Evolutionary conservation across 2,888 invertebrate species (phyloP), one percentile per base, ranked within the genome.

Genomic region (Argyresthia albistria): DNA sequence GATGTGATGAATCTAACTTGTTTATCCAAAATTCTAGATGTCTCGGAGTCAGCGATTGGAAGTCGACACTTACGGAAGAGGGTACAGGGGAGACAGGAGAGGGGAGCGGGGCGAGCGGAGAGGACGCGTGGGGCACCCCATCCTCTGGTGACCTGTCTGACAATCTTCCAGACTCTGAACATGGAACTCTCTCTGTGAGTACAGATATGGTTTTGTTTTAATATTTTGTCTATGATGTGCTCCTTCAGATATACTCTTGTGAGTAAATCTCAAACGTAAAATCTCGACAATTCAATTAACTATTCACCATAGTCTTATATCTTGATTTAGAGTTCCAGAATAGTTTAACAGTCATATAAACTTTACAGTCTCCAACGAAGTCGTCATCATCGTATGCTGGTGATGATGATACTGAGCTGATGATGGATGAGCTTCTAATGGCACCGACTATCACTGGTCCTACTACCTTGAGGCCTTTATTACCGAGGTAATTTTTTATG

Each of bases 71-170:
- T 68, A 74, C 72, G 60, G 95, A 94, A 60, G 95, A 95, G 55
- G 89, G 89, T 8, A 77, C 89, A 45, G 88, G 88, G 4, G 87
- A 87, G 43, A 79, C 84, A 10, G 93, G 93, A 6, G 95, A 95
- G 66, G 95, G 94, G 0, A 95, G 95, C 46, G 95, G 94, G 0
- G 95, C 93, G 0, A 95, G 95, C 3, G 95, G 95, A 0, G 95
- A 95, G 73, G 95, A 96, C 65, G 93, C 95, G 25, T 96, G 95
- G 95, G 95, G 95, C 0, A 95, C 95, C 0, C 95, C 95, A 4
- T 95, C 95, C 0, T 95, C 95, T 60, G 95, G 95, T 4, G 95
- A 95, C 16, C 91, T 95, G 43, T 91, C 94, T 59, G 95, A 95
- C 61, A 94, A 95, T 58, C 86, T 92, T 9, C 91, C 89, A 3